A percentile compares a stretch with the other conserved stretches of the same genome.
These are phyloP conservation scores for Zootermopsis nevadensis DNA, from an alignment of 2,888 invertebrate species.

Conservation along the genomic window DNA sequence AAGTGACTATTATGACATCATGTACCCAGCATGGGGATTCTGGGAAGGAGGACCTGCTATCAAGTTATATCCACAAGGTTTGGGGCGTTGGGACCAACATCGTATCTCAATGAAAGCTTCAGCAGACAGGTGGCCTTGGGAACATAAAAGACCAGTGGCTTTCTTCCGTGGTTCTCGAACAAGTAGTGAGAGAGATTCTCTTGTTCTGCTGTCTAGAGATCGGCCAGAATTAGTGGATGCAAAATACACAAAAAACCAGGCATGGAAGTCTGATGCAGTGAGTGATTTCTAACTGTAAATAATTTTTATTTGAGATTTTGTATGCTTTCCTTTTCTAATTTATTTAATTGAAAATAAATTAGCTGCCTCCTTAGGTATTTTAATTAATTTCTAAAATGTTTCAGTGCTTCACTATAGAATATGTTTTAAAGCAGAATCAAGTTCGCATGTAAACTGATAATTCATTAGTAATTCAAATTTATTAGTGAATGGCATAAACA, in stretches of 20 bases:
- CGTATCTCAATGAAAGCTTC: slow-evolving; percentile 76
- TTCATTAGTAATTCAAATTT: too few relatives aligned
- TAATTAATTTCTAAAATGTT: too few relatives aligned
- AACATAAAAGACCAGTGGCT: slow-evolving; percentile 74
- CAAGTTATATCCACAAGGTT: slow-evolving; percentile 89
- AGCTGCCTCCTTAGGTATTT: too few relatives aligned
- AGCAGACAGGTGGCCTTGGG: slow-evolving; percentile 79
- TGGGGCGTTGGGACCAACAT: slow-evolving; percentile 93
- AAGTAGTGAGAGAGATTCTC: slow-evolving; percentile 87
- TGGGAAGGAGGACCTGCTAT: slow-evolving; percentile 99
- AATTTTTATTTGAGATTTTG: too few relatives aligned
- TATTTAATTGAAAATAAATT: too few relatives aligned
- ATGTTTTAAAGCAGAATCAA: too few relatives aligned
- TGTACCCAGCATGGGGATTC: slow-evolving; percentile 97
- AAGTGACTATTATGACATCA: slow-evolving; percentile 85
- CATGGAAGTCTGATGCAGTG: slow-evolving; percentile 93
- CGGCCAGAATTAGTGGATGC: slow-evolving; percentile 87
- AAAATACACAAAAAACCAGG: slow-evolving; percentile 97
- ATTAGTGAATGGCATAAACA: too few relatives aligned
- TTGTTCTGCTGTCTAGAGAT: slow-evolving; percentile 83
- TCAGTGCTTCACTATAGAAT: too few relatives aligned
- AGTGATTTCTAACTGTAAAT: slow-evolving; percentile 53
- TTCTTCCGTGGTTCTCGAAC: slow-evolving; percentile 97
- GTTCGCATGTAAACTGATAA: too few relatives aligned
- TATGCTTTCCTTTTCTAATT: too few relatives aligned